Evolutionary conservation across 2,888 invertebrate genomes (phyloP).

Genomic region (Sisyra nigra): DNA sequence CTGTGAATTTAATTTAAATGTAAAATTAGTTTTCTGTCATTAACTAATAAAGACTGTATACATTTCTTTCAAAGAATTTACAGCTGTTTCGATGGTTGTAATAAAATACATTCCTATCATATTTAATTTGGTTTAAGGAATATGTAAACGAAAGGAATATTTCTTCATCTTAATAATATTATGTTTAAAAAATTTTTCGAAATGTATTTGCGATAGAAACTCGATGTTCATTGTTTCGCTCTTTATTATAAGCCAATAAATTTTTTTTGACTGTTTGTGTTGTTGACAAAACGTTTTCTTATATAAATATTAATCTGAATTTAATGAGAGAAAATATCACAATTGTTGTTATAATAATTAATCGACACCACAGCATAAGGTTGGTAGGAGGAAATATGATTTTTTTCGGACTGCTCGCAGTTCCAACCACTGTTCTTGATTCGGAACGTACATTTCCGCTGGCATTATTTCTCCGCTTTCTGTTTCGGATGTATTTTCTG

Average conservation of each 20-base stretch:
- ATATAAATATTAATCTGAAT: not conserved
- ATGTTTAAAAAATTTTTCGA: too few species aligned
- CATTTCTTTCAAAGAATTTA: too few species aligned
- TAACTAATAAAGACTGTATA: too few species aligned
- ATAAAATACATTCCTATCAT: not conserved
- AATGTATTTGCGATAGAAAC: too few species aligned
- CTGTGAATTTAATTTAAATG: too few species aligned
- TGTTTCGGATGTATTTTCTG: constrained; percentile 18
- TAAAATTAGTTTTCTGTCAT: too few species aligned
- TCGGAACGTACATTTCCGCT: constrained; percentile 85
- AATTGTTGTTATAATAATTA: not conserved
- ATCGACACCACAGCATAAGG: constrained; percentile 9
- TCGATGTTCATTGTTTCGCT: too few species aligned
- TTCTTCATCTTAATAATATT: not conserved
- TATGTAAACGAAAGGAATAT: not conserved
- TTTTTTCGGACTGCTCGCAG: constrained; percentile 42
- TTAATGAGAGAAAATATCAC: not conserved
- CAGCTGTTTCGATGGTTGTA: too few species aligned
- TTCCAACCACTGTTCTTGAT: constrained; percentile 78
- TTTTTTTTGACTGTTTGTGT: not conserved
- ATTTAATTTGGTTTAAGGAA: not conserved
- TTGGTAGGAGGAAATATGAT: constrained; percentile 11
- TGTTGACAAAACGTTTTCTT: not conserved
- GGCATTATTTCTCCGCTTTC: constrained; percentile 49
- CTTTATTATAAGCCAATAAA: not conserved